Evolutionary conservation across 2,888 invertebrate genomes (phyloP).

Genomic region (Eretmocerus hayati): DNA sequence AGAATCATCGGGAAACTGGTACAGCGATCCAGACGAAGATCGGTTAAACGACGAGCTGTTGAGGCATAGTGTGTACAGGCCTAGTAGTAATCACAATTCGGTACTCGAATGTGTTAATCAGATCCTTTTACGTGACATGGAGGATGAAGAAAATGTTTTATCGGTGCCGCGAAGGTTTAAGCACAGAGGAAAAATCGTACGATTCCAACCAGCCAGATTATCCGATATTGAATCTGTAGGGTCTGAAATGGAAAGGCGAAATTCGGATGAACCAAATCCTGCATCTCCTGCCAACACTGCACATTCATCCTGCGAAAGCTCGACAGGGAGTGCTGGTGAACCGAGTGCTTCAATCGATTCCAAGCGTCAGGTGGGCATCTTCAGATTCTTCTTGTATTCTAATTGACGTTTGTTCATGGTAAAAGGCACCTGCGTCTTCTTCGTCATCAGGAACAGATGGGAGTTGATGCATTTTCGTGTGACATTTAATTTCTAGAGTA

Average conservation of each 20-base stretch:
- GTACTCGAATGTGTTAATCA: slow-evolving; percentile 82
- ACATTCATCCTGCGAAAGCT: too few species aligned
- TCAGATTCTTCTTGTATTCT: neutral
- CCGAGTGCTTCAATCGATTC: neutral
- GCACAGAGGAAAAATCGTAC: slow-evolving; percentile 42
- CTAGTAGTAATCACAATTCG: slow-evolving; percentile 65
- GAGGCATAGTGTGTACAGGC: slow-evolving; percentile 39
- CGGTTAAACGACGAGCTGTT: slow-evolving; percentile 54
- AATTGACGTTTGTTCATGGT: too few species aligned
- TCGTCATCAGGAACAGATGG: too few species aligned
- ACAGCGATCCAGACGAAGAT: slow-evolving; percentile 72
- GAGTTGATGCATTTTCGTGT: too few species aligned
- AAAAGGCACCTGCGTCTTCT: too few species aligned
- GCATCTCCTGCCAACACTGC: slow-evolving; percentile 2
- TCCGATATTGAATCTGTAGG: slow-evolving; percentile 45
- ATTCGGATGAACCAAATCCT: slow-evolving; percentile 38
- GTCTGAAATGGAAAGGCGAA: slow-evolving; percentile 43
- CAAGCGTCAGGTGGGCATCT: too few species aligned
- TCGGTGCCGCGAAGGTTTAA: slow-evolving; percentile 43
- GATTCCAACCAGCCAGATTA: slow-evolving; percentile 41
- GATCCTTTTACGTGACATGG: slow-evolving; percentile 69
- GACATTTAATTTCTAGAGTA: too few species aligned
- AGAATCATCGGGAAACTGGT: slow-evolving; percentile 66
- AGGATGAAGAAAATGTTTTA: slow-evolving; percentile 45
- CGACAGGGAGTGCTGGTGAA: neutral